phyloP scores from a whole-genome alignment of 1,140 invertebrate genomes.

The Euwallacea fornicatus region DNA sequence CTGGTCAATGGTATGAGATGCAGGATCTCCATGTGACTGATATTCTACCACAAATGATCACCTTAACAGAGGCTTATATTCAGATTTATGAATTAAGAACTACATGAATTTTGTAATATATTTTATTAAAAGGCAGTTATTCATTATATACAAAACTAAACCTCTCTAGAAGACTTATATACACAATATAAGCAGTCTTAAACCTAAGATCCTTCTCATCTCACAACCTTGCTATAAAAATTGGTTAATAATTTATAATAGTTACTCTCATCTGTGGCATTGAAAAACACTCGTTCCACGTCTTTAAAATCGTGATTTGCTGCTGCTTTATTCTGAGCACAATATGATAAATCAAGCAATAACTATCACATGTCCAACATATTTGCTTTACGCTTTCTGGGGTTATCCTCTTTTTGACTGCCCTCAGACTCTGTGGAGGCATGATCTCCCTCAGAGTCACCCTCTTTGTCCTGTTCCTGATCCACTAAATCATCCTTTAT shows the following conservation, averaged over 20 bases:
- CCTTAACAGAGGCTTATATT: slow-evolving; percentile 97
- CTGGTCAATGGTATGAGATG: slow-evolving; percentile 89
- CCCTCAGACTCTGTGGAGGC: slow-evolving; percentile 19
- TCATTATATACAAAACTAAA: too few species aligned
- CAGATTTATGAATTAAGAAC: slow-evolving; percentile 72
- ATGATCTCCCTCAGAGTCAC: slow-evolving; percentile 50
- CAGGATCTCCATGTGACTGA: slow-evolving; percentile 98
- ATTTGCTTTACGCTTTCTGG: slow-evolving; percentile 38
- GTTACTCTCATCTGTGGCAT: too few species aligned
- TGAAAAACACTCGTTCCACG: too few species aligned
- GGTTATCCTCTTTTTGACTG: slow-evolving; percentile 14
- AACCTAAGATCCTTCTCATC: too few species aligned
- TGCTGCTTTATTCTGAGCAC: too few species aligned
- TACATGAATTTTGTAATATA: slow-evolving; percentile 2
- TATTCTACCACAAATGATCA: slow-evolving; percentile 99
- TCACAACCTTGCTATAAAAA: too few species aligned
- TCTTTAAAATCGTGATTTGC: too few species aligned
- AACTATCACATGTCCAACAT: not conserved
- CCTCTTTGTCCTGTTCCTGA: slow-evolving; percentile 43
- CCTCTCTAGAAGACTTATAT: too few species aligned
- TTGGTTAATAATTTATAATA: too few species aligned
- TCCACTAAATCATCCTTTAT: slow-evolving; percentile 61
- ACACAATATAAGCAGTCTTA: too few species aligned
- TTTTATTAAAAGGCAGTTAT: too few species aligned
- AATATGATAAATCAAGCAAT: not conserved